Percentiles rank a stretch among this genome's conserved stretches.
Conservation (phyloP, 2,888 invertebrate species). For the Choreutis nemorana region DNA sequence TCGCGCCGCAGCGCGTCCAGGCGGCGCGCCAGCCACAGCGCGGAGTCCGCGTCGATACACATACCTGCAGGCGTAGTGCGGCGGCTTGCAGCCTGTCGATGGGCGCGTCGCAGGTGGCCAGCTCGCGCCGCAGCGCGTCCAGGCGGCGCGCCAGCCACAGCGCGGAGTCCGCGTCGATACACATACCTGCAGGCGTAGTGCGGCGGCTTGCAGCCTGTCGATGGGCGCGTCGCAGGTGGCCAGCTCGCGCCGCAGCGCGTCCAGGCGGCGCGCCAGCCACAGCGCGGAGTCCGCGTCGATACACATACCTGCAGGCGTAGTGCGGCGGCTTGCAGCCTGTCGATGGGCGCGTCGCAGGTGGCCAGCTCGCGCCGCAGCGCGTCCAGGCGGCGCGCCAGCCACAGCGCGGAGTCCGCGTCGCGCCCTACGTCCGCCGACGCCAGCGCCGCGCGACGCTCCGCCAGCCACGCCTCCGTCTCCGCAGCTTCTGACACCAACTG, state of each 20-base stretch:
- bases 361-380: conserved; percentile 81
- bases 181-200: neutral
- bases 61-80: no score
- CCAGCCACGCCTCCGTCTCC: conserved; percentile 94
- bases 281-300: no score
- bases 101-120: no score
- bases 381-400: conserved; percentile 84
- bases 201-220: neutral
- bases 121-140: neutral
- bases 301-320: no score
- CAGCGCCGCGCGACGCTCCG: conserved; percentile 80
- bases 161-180: conserved; percentile 17
- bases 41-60: no score
- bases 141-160: conserved; percentile 16
- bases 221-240: no score
- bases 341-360: conserved; percentile 77
- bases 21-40: no score
- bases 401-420: conserved; percentile 91
- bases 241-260: no score
- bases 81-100: no score
- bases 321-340: conserved; percentile 70
- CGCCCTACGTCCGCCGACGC: conserved; percentile 84
- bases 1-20: no score
- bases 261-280: no score
- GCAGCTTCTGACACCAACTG: conserved; percentile 89